phyloP scores from a whole-genome alignment of 2,113 vertebrate genomes.

The Paedocypris sp. region DNA sequence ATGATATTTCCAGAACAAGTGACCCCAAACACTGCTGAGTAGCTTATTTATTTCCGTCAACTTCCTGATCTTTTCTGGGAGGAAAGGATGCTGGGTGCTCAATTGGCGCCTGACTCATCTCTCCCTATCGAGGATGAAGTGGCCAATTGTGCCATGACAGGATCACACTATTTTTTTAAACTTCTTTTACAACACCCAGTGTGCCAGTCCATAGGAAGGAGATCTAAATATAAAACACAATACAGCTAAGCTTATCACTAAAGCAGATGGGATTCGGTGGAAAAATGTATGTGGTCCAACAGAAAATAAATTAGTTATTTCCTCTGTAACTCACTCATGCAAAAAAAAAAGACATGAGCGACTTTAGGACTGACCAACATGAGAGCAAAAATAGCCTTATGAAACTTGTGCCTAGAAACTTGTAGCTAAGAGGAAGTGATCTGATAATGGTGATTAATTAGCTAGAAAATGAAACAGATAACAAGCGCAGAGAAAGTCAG shows the following conservation, averaged over 20 bases:
- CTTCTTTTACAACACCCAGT: conserved; percentile 21
- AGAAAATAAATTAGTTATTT: conserved; percentile 24
- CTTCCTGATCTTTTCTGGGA: conserved; percentile 1
- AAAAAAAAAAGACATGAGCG: conserved; percentile 18
- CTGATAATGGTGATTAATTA: no score
- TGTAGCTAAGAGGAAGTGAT: not conserved
- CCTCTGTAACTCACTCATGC: conserved; percentile 10
- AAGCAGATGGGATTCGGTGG: conserved; percentile 18
- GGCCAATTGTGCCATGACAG: conserved; percentile 23
- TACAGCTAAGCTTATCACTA: conserved; percentile 23
- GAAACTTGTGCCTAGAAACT: not conserved
- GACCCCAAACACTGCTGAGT: not conserved
- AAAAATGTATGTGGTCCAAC: conserved; percentile 30
- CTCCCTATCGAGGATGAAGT: conserved; percentile 28
- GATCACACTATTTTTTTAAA: conserved; percentile 26
- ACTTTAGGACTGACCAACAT: not conserved
- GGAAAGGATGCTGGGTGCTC: conserved; percentile 16
- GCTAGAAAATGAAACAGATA: no score
- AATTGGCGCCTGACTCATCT: conserved; percentile 20
- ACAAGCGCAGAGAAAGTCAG: no score
- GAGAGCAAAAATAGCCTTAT: not conserved
- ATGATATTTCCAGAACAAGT: no score
- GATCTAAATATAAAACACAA: conserved; percentile 47
- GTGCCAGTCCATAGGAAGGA: conserved; percentile 38
- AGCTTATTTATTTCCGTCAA: conserved; percentile 15